phyloP scores from a whole-genome alignment of 2,888 invertebrate genomes.

The Pseudococcus jackbeardsleyi region DNA sequence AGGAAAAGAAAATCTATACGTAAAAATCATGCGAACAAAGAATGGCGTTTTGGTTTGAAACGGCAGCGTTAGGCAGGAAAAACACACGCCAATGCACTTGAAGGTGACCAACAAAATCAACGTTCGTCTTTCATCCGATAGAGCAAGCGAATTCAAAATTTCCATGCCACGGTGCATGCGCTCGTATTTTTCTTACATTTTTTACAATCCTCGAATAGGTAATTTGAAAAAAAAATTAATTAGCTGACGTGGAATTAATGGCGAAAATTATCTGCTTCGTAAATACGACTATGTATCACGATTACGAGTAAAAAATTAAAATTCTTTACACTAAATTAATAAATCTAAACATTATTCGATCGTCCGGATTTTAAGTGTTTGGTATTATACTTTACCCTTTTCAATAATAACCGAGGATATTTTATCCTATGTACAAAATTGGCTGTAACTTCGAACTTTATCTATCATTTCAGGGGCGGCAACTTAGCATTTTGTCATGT shows the following conservation, averaged over 20 bases:
- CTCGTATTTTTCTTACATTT: neutral
- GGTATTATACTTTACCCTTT: conserved; percentile 55
- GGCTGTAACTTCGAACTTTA: conserved; percentile 55
- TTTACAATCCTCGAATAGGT: neutral
- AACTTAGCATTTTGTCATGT: too few species aligned
- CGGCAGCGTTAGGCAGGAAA: neutral
- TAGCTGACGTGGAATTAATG: conserved; percentile 23
- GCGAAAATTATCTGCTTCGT: neutral
- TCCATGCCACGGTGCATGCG: conserved; percentile 26
- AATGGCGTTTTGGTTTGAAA: neutral
- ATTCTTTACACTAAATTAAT: conserved; percentile 28
- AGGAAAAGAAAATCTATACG: neutral
- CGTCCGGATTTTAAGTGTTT: conserved; percentile 43
- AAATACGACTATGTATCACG: neutral
- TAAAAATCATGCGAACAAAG: conserved; percentile 6
- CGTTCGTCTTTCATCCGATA: conserved; percentile 39
- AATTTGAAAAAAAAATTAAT: neutral
- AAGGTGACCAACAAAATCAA: conserved; percentile 45
- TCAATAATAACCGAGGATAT: conserved; percentile 17
- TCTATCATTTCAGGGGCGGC: too few species aligned
- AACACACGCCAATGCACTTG: conserved; percentile 39
- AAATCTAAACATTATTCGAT: conserved; percentile 27
- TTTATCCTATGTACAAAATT: conserved; percentile 22
- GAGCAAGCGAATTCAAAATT: conserved; percentile 3
- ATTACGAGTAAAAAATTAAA: neutral